These are phyloP conservation scores for Trachelipus rathkii DNA, from an alignment of 1,140 invertebrate genomes.

Conservation along the genomic window DNA sequence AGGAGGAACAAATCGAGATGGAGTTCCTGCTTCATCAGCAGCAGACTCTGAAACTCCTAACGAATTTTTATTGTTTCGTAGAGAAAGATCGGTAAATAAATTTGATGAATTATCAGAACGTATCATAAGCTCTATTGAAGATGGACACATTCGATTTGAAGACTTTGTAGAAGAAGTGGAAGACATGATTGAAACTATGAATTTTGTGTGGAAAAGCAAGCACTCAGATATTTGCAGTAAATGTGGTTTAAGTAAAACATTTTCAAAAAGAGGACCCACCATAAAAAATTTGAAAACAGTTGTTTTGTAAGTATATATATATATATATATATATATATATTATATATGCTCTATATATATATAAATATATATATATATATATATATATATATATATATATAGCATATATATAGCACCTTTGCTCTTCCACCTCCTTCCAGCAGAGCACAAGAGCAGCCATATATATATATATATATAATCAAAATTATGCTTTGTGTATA, in stretches of 20 bases:
- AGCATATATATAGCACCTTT: too few relatives aligned
- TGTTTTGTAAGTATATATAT: slow-evolving; percentile 4
- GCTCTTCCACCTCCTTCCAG: too few relatives aligned
- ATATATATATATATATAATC: not conserved
- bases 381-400: not conserved
- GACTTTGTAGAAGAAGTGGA: not conserved
- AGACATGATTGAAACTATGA: not conserved
- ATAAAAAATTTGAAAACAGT: not conserved
- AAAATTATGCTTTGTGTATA: too few relatives aligned
- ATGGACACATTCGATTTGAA: not conserved
- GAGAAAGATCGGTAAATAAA: not conserved
- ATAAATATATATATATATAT: slow-evolving; percentile 8
- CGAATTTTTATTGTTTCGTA: not conserved
- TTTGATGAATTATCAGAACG: not conserved
- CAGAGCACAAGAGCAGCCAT: too few relatives aligned
- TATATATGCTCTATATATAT: slow-evolving; percentile 1
- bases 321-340: slow-evolving; percentile 8
- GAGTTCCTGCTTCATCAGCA: too few relatives aligned
- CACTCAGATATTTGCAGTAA: not conserved
- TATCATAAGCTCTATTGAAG: not conserved
- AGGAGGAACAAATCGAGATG: too few relatives aligned
- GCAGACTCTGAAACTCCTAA: too few relatives aligned
- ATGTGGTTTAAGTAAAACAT: not conserved
- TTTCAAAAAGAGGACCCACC: not conserved
- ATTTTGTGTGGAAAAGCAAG: not conserved